Conservation (phyloP, 2,797 vertebrate species). For the Enteromius thamalakanensis region DNA sequence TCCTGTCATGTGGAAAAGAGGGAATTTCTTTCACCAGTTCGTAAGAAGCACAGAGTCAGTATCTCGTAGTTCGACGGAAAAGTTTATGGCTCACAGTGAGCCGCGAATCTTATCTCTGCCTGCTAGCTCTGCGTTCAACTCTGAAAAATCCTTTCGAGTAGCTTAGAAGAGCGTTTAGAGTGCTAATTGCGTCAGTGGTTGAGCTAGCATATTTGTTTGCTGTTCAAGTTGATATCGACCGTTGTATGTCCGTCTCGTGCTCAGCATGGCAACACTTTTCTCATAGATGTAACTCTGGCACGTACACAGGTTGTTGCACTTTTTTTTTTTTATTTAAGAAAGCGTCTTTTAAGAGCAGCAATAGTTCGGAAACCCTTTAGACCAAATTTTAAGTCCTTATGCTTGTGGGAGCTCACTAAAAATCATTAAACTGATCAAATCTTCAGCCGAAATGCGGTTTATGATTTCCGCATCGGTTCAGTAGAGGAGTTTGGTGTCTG, state of each 20-base stretch:
- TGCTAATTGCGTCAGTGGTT: constrained; percentile 42
- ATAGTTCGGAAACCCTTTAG: constrained; percentile 49
- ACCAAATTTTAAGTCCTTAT: constrained; percentile 44
- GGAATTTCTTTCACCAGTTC: constrained; percentile 12
- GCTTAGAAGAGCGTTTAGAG: constrained; percentile 37
- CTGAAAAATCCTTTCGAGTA: constrained; percentile 17
- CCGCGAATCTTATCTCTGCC: constrained; percentile 39
- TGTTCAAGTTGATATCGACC: constrained; percentile 48
- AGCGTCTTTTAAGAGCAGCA: constrained; percentile 55
- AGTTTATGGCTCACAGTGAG: constrained; percentile 58
- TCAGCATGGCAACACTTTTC: constrained; percentile 50
- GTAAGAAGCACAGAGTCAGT: constrained; percentile 26
- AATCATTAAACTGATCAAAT: constrained; percentile 18
- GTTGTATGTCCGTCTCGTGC: constrained; percentile 40
- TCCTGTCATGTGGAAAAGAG: constrained; percentile 28
- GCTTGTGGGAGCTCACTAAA: constrained; percentile 15
- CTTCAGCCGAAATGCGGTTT: constrained; percentile 7
- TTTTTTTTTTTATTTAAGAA: not conserved
- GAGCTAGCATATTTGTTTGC: constrained; percentile 48
- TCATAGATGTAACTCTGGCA: constrained; percentile 38
- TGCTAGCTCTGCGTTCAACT: constrained; percentile 20
- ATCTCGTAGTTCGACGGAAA: constrained; percentile 32
- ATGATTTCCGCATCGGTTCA: constrained; percentile 28
- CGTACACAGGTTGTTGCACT: constrained; percentile 34
- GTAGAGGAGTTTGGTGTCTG: constrained; percentile 33